Base-by-base conservation (phyloP, 2,797 vertebrate genomes). In the Sebastes itinus region DNA sequence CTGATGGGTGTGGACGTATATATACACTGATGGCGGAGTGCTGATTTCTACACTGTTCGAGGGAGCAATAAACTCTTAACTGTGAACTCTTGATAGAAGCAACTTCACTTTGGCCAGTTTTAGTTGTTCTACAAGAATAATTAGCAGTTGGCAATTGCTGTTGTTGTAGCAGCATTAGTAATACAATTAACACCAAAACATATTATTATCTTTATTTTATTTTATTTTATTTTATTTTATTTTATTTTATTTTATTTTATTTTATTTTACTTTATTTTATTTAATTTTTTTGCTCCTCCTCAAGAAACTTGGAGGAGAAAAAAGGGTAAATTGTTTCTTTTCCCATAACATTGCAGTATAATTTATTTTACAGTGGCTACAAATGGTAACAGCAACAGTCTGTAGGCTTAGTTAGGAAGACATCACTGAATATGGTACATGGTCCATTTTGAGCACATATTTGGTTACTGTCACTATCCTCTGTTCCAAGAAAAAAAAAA, bases 341-440 rank as follows among this genome's bases (percentile, higher is more conserved):
- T 58, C 30, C 22, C 7, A 62, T 59, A 72, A 78, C 38, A 54
- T 59, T 42, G 13, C 23, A 67, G 20, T 58, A 67, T 10, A 23
- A 13, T 72, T 69, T 66, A 66, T 66, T 76, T 76, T 78, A 79
- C 52, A 60, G 46, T 58, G 8, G 23, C 82, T 85, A 32, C 5
- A 65, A 74, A 49, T 65, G 20, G 42, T 27, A 68, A 72, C 16
- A 65, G 63, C 55, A 72, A 55, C 55, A 80, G 72, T 72, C 76
- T 67, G 59, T 25, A 42, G 72, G 59, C 88, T 84, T 67, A 83
- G 72, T 61, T 58, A 83, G 46, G 68, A 84, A 88, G 59, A 88
- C 84, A 83, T 76, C 75, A 56, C 54, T 83, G 58, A 84, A 78
- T 78, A 85, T 78, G 59, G 32, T 69, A 42, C n/a, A 79, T 2